Base-by-base conservation (phyloP, 1,140 invertebrate species). In the Patella vulgata region DNA sequence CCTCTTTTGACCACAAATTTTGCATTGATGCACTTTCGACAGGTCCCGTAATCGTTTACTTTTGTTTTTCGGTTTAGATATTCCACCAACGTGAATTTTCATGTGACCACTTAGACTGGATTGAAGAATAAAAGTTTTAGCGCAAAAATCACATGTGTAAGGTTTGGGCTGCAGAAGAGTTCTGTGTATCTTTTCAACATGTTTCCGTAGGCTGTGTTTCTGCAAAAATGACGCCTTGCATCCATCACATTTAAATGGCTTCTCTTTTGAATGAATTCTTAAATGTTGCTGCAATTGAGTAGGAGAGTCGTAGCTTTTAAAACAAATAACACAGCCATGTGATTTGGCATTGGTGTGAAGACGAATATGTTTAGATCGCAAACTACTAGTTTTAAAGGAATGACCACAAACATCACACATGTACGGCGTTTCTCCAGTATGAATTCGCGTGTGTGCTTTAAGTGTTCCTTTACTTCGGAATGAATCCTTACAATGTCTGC, bases 241-340 rank as follows among this genome's bases (percentile, higher is more conserved):
- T 77, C 97, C 93, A 11, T 93, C 93, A 85, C 97, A 99, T 0
- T 92, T 93, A 85, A 97, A 99, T 0, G 97, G 97, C 80, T 98
- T 98, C 85, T 98, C 95, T 0, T 96, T 97, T 0, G 96, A 98
- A 85, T 99, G 97, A 3, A 93, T 95, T 30, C 97, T 87, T 63
- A 97, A 88, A 78, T 97, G 95, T 71, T 95, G 95, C 81, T 95
- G 93, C 2, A 99, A 88, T 0, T n/a, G n/a, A n/a, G n/a, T n/a
- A n/a, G n/a, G n/a, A n/a, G n/a, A n/a, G n/a, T n/a, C n/a, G n/a
- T n/a, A n/a, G n/a, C n/a, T n/a, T n/a, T n/a, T n/a, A n/a, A n/a
- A n/a, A n/a, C n/a, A n/a, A n/a, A n/a, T n/a, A n/a, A n/a, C n/a
- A n/a, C n/a, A n/a, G n/a, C n/a, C n/a, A n/a, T n/a, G n/a, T n/a